A percentile compares a stretch with the other conserved stretches of the same genome.
Conservation (phyloP, 2,797 vertebrate species). For the Leptatherina wallacei region DNA sequence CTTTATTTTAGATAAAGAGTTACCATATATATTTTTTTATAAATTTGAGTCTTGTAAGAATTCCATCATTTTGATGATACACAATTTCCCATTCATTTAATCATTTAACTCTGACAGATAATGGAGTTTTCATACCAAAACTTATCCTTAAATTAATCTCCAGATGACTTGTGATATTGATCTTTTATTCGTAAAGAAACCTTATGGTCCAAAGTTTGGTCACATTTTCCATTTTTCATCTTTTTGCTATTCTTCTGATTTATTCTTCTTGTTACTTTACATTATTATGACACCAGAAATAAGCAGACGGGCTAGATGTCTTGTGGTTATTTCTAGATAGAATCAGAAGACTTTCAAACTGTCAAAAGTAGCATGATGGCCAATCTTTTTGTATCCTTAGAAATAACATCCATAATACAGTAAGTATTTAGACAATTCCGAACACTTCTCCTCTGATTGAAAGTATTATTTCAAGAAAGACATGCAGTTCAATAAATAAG, state of each 20-base stretch:
- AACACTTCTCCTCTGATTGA: constrained; percentile 23
- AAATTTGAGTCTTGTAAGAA: constrained; percentile 27
- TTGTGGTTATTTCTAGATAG: constrained; percentile 33
- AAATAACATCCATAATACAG: constrained; percentile 13
- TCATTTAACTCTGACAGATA: constrained; percentile 24
- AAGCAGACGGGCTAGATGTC: constrained; percentile 17
- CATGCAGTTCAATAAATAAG: constrained; percentile 17
- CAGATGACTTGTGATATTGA: constrained; percentile 46
- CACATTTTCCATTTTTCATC: constrained; percentile 32
- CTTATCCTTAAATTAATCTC: constrained; percentile 45
- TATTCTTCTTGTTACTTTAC: constrained; percentile 44
- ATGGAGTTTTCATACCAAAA: constrained; percentile 31
- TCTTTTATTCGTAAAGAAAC: constrained; percentile 48
- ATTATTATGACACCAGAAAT: constrained; percentile 43
- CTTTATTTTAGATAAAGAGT: constrained; percentile 16
- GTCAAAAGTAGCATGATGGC: constrained; percentile 14
- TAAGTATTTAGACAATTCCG: constrained; percentile 2
- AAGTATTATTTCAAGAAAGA: constrained; percentile 21
- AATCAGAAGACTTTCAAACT: constrained; percentile 26
- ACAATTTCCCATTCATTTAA: constrained; percentile 26
- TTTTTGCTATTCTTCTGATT: constrained; percentile 50
- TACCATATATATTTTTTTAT: not conserved
- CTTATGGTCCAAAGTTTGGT: constrained; percentile 32
- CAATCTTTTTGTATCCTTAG: constrained; percentile 5
- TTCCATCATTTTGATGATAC: constrained; percentile 3